Conservation (phyloP, 2,888 invertebrate species). For the Pheosia tremula region DNA sequence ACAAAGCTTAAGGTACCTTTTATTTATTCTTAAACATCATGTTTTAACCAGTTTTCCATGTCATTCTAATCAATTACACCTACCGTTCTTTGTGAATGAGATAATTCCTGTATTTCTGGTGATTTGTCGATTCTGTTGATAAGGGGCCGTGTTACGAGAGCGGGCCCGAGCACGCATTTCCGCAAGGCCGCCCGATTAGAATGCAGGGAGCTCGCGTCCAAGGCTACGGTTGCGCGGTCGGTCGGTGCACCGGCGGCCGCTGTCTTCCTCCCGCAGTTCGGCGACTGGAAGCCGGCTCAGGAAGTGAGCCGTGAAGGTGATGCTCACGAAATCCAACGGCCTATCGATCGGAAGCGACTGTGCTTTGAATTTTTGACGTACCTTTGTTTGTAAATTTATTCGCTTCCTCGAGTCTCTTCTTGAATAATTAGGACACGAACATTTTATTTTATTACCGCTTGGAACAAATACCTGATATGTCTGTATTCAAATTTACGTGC, state of each 20-base stretch:
- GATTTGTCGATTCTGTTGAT: constrained; percentile 56
- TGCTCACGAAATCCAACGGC: constrained; percentile 62
- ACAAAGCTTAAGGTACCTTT: too few relatives aligned
- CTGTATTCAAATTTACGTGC: constrained; percentile 13
- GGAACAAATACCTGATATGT: constrained; percentile 11
- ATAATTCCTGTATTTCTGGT: constrained; percentile 16
- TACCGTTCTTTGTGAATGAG: not conserved
- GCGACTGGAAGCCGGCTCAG: constrained; percentile 68
- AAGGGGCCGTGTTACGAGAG: constrained; percentile 73
- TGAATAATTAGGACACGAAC: constrained; percentile 53
- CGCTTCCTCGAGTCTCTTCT: constrained; percentile 60
- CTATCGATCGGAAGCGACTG: constrained; percentile 75
- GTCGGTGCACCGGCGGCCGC: constrained; percentile 76
- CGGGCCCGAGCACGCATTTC: constrained; percentile 75
- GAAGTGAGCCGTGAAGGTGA: constrained; percentile 78
- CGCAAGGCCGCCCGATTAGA: constrained; percentile 82
- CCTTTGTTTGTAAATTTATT: constrained; percentile 59
- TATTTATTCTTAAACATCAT: not conserved
- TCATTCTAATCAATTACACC: not conserved
- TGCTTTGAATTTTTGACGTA: constrained; percentile 75
- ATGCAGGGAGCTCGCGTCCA: constrained; percentile 82
- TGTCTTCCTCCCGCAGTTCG: constrained; percentile 74
- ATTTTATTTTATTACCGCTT: constrained; percentile 20
- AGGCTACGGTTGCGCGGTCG: constrained; percentile 75
- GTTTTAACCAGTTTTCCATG: not conserved